Base-by-base conservation (phyloP, 2,797 vertebrate genomes). In the Phyllotis vaccarum region DNA sequence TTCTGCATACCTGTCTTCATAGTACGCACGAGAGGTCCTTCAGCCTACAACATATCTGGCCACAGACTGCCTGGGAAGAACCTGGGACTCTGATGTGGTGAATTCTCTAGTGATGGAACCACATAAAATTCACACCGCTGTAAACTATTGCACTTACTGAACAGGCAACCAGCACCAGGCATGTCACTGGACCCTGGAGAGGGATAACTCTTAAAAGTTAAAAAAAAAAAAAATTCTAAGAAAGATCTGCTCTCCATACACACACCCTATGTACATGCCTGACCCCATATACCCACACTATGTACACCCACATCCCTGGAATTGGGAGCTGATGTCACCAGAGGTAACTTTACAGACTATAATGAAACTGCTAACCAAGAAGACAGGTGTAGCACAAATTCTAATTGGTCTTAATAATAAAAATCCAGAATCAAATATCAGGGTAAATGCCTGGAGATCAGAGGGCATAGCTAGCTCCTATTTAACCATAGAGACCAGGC, bases 11-110 rank as follows among this genome's bases (percentile, higher is more conserved):
- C 52, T 2, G 5, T 68, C 74, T n/a, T 62, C 40, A 9, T 7
- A 0, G 3, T 0, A 19, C 74, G 0, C 2, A 1, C 5, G 49
- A 24, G 22, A 4, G 7, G 22, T 14, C 70, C 46, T 70, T 52
- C 43, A 70, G 3, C 58, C 62, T 64, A 13, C 24, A 40, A 2
- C 31, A 3, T 0, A 2, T 46, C n/a, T 8, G 40, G 24, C 89
- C 75, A 62, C 56, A 54, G 0, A 0, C 24, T 37, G 1, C 80
- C 66, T 92, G 14, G n/a, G 27, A 37, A 82, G 40, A 34, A 90
- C 29, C 46, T 17, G 56, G 17, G 85, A 10, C 82, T 80, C 89
- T n/a, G 34, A 19, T 19, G 29, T 34, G 66, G 56, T 46, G 74
- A 5, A 64, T 60, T 80, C 79, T 91, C 90, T 68, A 52, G 72